A percentile compares a stretch with the other conserved stretches of the same genome.
Conservation (phyloP, 2,113 vertebrate genomes). For the Corythoichthys intestinalis region DNA sequence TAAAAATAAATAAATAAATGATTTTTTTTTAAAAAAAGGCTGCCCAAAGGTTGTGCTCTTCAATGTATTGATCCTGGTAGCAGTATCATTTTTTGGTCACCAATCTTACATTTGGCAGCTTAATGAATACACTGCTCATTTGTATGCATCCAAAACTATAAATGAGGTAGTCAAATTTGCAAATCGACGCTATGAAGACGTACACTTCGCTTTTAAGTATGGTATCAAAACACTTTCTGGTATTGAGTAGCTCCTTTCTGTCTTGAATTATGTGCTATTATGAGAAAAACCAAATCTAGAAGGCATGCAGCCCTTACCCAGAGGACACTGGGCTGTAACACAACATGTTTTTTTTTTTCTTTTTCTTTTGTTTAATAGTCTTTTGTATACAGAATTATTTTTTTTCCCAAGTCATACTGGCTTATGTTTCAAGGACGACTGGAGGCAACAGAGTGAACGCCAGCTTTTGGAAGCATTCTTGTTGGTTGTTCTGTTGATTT, state of each 20-base stretch:
- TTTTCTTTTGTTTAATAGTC: constrained; percentile 58
- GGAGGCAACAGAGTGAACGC: constrained; percentile 14
- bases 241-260: constrained; percentile 55
- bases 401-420: constrained; percentile 31
- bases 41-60: no score
- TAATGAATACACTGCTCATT: no score
- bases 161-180: background rate
- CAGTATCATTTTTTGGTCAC: no score
- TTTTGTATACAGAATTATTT: constrained; percentile 46
- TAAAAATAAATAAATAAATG: no score
- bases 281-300: constrained; percentile 67
- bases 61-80: no score
- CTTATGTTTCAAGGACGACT: constrained; percentile 38
- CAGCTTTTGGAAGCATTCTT: constrained; percentile 20
- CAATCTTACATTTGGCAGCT: no score
- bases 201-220: constrained; percentile 33
- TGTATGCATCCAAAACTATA: background rate
- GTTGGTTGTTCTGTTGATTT: background rate
- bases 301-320: constrained; percentile 66
- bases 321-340: constrained; percentile 54
- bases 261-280: constrained; percentile 72
- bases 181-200: background rate
- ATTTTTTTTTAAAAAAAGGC: no score
- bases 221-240: constrained; percentile 60
- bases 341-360: constrained; percentile 36